Conservation (phyloP, 1,140 invertebrate species). For the Copidosoma floridanum region DNA sequence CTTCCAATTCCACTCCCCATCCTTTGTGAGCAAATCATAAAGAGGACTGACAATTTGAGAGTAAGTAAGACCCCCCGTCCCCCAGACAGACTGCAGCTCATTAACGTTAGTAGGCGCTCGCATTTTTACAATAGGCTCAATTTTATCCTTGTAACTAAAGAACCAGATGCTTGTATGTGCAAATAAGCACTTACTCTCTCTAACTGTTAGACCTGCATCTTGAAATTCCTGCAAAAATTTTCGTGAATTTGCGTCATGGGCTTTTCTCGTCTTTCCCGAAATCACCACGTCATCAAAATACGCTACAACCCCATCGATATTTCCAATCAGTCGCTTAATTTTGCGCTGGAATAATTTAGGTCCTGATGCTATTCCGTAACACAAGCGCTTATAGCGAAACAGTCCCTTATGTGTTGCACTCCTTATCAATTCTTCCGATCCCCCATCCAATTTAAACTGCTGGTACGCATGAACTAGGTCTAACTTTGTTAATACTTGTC, state of each 20-base stretch:
- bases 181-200: conserved; percentile 1
- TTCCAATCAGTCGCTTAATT: conserved; percentile 32
- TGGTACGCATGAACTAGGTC: conserved; percentile 21
- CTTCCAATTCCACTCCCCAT: conserved; percentile 23
- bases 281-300: conserved; percentile 29
- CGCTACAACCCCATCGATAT: conserved; percentile 22
- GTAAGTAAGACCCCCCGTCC: conserved; percentile 35
- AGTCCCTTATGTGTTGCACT: too few species aligned
- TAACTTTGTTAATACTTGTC: too few species aligned
- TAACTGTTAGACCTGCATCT: background rate
- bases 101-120: conserved; percentile 31
- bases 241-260: background rate
- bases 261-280: conserved; percentile 30
- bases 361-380: conserved; percentile 16
- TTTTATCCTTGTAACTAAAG: conserved; percentile 23
- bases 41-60: conserved; percentile 26
- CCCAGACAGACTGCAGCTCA: conserved; percentile 38
- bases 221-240: conserved; percentile 9
- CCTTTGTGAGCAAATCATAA: conserved; percentile 20
- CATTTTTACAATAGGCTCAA: conserved; percentile 30
- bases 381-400: conserved; percentile 14
- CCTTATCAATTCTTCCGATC: conserved; percentile 14
- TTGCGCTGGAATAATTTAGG: conserved; percentile 18
- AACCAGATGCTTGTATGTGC: background rate
- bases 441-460: conserved; percentile 12